phyloP scores from a whole-genome alignment of 2,113 vertebrate species.

The Podiceps cristatus region DNA sequence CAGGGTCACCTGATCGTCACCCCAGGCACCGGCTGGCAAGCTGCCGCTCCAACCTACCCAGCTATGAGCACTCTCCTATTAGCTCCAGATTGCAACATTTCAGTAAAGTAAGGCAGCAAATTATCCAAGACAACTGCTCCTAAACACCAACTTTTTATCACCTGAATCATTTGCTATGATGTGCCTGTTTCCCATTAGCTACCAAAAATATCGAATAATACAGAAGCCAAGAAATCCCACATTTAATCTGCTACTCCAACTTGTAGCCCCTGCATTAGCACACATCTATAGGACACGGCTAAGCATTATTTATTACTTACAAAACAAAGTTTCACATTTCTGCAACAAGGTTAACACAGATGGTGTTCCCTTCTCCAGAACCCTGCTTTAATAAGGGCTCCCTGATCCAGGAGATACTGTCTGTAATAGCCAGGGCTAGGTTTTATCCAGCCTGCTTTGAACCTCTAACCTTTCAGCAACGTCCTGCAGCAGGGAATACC shows the following conservation, averaged over 20 bases:
- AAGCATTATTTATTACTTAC: background rate
- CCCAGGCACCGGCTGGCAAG: background rate
- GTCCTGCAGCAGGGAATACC: background rate
- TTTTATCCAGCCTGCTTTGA: background rate
- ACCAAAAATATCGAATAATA: background rate
- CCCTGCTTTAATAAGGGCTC: background rate
- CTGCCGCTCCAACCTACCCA: background rate
- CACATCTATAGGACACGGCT: accelerated
- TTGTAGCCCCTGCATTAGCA: background rate
- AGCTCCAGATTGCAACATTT: background rate
- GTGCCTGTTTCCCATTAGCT: background rate
- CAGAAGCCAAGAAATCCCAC: background rate
- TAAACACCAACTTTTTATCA: background rate
- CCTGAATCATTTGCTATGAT: background rate
- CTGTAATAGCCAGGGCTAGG: background rate
- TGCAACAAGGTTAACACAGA: background rate
- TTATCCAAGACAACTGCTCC: background rate
- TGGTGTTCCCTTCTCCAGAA: background rate
- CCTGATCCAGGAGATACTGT: background rate
- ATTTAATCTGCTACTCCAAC: background rate
- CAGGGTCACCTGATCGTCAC: accelerated
- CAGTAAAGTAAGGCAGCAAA: background rate
- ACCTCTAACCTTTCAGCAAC: background rate
- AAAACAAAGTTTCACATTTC: background rate
- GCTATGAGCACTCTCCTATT: background rate